Base-by-base conservation (phyloP, 1,140 invertebrate species). In the Yoshiicerus persimilis region DNA sequence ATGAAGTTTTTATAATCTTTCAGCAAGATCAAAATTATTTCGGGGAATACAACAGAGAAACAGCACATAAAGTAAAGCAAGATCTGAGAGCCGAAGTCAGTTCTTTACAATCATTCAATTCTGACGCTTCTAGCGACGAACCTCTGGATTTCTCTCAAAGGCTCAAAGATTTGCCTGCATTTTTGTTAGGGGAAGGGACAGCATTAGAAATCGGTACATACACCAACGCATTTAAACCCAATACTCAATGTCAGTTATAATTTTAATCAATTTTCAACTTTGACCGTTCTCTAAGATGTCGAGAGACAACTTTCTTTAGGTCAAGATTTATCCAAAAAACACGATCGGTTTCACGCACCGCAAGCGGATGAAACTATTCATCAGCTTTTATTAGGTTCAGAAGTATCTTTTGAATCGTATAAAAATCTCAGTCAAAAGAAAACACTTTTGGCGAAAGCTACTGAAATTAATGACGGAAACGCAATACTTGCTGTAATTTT, bases 401-500 rank as follows among this genome's bases (percentile, higher is more conserved):
- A 89, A 56, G 89, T 91, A 20, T 92, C 93, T 6, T 90, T 94
- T 34, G 94, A 94, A 91, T 90, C 92, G n/a, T 94, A 93, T 88
- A 93, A 92, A 90, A 94, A 93, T 38, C 89, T 94, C 11, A 90
- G 91, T n/a, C 92, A 92, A 88, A 94, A 94, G 92, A 93, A 92
- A 87, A 89, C 92, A 11, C 89, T 94, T 11, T 91, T 94, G 10
- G 93, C 93, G 90, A 92, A 92, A 83, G 93, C 93, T n/a, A 92
- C 94, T 56, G 90, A 90, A 84, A 92, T 91, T 86, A 93, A 93
- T 64, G 92, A 94, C 92, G 94, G 94, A 90, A 94, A 94, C 92
- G 92, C 93, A 25, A 94, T 93, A 91, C 90, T 94, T 86, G 92
- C 93, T 86, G 93, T 94, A 91, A 89, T 25, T 70, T 20, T 8